Conservation (phyloP, 1,140 invertebrate genomes). For the Apis florea region DNA sequence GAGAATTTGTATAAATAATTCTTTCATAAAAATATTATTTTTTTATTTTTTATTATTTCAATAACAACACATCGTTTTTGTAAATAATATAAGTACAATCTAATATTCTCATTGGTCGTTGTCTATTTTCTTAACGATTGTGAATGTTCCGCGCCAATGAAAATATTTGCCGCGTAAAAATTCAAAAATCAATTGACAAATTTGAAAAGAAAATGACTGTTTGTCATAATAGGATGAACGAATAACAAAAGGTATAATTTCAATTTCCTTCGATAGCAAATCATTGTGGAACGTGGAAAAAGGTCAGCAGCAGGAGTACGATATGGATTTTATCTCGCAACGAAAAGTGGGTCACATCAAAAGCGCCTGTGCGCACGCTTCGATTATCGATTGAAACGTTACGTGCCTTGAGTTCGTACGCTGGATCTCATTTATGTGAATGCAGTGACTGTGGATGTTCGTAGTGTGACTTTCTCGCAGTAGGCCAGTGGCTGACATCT, state of each 20-base stretch:
- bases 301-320: conserved; percentile 58
- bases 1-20: too few relatives aligned
- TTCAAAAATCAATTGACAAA: conserved; percentile 17
- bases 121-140: conserved; percentile 5
- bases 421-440: conserved; percentile 65
- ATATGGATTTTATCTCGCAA: conserved; percentile 74
- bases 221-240: not conserved
- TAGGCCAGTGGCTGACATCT: conserved; percentile 30
- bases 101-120: conserved; percentile 27
- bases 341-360: conserved; percentile 74
- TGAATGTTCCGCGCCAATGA: conserved; percentile 32
- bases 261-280: conserved; percentile 29
- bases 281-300: conserved; percentile 50
- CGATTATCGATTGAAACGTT: conserved; percentile 77
- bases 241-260: conserved; percentile 10
- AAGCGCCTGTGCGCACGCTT: conserved; percentile 75
- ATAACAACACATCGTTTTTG: not conserved
- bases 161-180: conserved; percentile 39
- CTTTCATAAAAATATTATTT: not conserved
- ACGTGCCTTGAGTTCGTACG: conserved; percentile 57
- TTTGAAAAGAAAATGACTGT: not conserved
- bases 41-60: not conserved
- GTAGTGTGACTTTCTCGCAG: conserved; percentile 22
- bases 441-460: conserved; percentile 31
- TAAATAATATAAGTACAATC: not conserved